Conservation (phyloP, 92 coral and sea anemone species). For the Porites divaricata region DNA sequence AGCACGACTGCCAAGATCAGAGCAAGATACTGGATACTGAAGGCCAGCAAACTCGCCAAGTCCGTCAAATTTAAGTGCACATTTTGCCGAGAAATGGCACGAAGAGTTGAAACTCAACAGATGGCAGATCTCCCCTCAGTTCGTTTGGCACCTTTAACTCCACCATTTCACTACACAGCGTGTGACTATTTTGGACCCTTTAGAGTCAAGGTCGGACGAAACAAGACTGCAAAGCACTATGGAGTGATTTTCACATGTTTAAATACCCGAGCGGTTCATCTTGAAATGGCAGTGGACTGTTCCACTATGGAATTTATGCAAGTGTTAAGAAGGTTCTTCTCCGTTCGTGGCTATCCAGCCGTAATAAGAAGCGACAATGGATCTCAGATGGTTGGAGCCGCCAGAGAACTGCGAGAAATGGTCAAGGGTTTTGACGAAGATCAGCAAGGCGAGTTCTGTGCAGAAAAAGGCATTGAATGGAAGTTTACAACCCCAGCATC, state of each 20-base stretch:
- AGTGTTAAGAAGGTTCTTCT: conserved; percentile 59
- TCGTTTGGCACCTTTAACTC: conserved; percentile 50
- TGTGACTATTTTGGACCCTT: conserved; percentile 72
- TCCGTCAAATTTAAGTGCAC: too few species aligned
- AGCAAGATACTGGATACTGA: too few species aligned
- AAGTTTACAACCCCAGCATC: conserved; percentile 59
- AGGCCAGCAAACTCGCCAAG: too few species aligned
- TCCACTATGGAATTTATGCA: conserved; percentile 72
- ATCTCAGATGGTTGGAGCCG: conserved; percentile 60
- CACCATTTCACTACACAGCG: conserved; percentile 62
- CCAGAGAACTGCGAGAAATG: conserved; percentile 54
- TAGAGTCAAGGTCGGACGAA: too few species aligned
- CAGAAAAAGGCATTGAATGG: conserved; percentile 68
- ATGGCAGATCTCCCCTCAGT: conserved; percentile 58
- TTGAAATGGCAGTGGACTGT: conserved; percentile 60
- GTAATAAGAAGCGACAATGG: conserved; percentile 65
- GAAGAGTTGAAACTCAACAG: conserved; percentile 48
- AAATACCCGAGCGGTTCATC: conserved; percentile 67
- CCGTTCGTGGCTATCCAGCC: conserved; percentile 66
- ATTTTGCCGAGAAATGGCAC: conserved; percentile 29
- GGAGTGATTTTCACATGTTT: conserved; percentile 68
- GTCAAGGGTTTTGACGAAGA: conserved; percentile 42
- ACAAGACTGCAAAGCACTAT: conserved; percentile 69
- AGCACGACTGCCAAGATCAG: conserved; percentile 55
- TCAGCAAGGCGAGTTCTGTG: conserved; percentile 45